Conservation (phyloP, 1,140 invertebrate species). For the Pseudomyrmex gracilis region DNA sequence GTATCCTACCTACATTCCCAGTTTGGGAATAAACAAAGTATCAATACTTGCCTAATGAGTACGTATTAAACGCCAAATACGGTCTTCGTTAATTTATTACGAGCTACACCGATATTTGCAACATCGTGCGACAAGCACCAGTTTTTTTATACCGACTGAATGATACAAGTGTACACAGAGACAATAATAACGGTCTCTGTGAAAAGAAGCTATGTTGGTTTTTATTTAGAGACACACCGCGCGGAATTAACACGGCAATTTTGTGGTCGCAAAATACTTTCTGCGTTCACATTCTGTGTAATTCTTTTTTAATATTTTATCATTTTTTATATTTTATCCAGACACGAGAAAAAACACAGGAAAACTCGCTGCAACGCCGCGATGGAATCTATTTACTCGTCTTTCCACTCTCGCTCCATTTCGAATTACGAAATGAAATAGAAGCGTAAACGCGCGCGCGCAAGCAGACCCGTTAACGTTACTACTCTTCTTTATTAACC, state of each 20-base stretch:
- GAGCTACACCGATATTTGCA: background rate
- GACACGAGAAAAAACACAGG: background rate
- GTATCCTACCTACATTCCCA: background rate
- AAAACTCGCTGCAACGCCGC: background rate
- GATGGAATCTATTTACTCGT: slow-evolving; percentile 33
- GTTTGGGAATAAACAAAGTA: slow-evolving; percentile 28
- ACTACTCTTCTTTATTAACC: slow-evolving; percentile 56
- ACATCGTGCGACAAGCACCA: background rate
- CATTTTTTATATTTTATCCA: slow-evolving; percentile 14
- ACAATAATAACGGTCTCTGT: too few species aligned
- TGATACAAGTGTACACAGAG: too few species aligned
- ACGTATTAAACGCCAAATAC: background rate
- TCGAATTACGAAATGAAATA: slow-evolving; percentile 60
- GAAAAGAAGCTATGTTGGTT: too few species aligned
- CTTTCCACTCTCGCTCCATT: slow-evolving; percentile 34
- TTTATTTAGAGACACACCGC: background rate
- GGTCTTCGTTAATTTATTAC: slow-evolving; percentile 17
- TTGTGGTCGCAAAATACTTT: slow-evolving; percentile 21
- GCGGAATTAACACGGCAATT: slow-evolving; percentile 4
- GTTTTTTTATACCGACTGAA: too few species aligned
- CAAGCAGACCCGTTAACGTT: slow-evolving; percentile 29
- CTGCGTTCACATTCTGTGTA: background rate
- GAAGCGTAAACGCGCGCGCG: slow-evolving; percentile 24
- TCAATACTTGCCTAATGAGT: background rate
- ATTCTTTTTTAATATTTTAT: slow-evolving; percentile 20